Percentiles rank a stretch among this genome's conserved stretches.
These are phyloP conservation scores for Scomber scombrus DNA, from an alignment of 2,113 vertebrate species.

Conservation along the genomic window DNA sequence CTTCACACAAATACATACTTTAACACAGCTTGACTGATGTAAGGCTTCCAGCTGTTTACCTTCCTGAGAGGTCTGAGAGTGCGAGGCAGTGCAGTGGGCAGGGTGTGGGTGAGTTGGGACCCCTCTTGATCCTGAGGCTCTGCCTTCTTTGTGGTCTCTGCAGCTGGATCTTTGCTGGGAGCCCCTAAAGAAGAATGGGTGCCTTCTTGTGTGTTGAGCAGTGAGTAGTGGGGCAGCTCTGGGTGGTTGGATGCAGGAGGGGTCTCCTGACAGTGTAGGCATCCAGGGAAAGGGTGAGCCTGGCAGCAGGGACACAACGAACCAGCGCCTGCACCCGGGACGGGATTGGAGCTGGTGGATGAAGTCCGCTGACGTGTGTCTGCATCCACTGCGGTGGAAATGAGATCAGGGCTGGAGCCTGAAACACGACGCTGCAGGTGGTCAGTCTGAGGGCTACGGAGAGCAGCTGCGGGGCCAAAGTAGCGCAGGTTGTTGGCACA, in stretches of 20 bases:
- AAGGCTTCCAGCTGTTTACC: constrained; percentile 79
- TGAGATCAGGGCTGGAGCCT: constrained; percentile 93
- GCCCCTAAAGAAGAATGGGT: constrained; percentile 48
- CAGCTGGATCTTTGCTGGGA: constrained; percentile 51
- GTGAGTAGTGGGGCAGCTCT: constrained; percentile 80
- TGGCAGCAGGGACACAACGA: constrained; percentile 88
- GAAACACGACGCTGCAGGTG: constrained; percentile 91
- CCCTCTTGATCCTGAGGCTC: constrained; percentile 79
- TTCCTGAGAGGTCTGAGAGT: constrained; percentile 90
- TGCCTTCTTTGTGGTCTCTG: constrained; percentile 53
- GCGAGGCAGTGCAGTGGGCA: constrained; percentile 87
- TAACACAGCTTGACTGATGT: neutral
- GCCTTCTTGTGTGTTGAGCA: constrained; percentile 77
- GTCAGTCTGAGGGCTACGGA: constrained; percentile 95
- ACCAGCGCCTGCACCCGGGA: constrained; percentile 55
- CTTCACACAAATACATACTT: neutral
- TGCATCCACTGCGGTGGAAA: constrained; percentile 90
- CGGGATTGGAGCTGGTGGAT: constrained; percentile 51
- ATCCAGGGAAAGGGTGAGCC: constrained; percentile 88
- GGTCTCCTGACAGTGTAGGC: constrained; percentile 87
- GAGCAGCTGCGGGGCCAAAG: constrained; percentile 95
- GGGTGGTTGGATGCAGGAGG: constrained; percentile 72
- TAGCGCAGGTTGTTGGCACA: constrained; percentile 96
- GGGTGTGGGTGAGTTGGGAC: constrained; percentile 77
- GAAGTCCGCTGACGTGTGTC: constrained; percentile 85